These are phyloP conservation scores for Gavia stellata DNA, from an alignment of 2,113 vertebrate species.

Conservation along the genomic window DNA sequence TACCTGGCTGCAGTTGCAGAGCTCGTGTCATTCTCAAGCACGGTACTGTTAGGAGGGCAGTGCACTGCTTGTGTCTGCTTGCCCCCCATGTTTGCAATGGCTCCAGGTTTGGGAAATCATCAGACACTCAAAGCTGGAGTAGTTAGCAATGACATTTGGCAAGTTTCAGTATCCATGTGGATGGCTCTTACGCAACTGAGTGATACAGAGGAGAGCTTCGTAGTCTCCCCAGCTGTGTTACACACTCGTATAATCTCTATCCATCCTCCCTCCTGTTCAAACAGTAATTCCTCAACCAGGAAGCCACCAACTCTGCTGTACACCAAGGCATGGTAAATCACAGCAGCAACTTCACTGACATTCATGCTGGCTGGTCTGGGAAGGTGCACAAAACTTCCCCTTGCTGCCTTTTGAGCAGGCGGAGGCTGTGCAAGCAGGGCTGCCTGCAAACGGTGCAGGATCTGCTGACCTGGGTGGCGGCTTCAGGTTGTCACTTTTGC, in stretches of 20 bases:
- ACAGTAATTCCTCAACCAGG: not conserved
- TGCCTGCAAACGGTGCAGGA: not conserved
- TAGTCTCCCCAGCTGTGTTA: not conserved
- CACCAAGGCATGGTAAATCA: not conserved
- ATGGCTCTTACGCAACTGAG: not conserved
- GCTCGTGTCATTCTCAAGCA: not conserved
- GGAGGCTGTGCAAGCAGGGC: not conserved
- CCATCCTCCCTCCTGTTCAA: not conserved
- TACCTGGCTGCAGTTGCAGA: not conserved
- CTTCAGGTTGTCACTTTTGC: not conserved
- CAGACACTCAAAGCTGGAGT: not conserved
- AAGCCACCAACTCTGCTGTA: not conserved
- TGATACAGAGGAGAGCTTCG: not conserved
- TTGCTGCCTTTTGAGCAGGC: not conserved
- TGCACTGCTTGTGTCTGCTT: not conserved
- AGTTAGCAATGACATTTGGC: not conserved
- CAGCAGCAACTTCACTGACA: not conserved
- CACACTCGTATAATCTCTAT: too few species aligned
- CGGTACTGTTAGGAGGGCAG: rapidly evolving
- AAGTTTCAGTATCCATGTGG: not conserved
- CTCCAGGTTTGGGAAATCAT: not conserved
- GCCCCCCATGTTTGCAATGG: not conserved
- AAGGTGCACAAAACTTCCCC: not conserved
- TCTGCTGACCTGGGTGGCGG: not conserved
- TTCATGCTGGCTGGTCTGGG: not conserved